Evolutionary conservation across 2,888 invertebrate genomes (phyloP).

Genomic region (Pediacus dermestoides): DNA sequence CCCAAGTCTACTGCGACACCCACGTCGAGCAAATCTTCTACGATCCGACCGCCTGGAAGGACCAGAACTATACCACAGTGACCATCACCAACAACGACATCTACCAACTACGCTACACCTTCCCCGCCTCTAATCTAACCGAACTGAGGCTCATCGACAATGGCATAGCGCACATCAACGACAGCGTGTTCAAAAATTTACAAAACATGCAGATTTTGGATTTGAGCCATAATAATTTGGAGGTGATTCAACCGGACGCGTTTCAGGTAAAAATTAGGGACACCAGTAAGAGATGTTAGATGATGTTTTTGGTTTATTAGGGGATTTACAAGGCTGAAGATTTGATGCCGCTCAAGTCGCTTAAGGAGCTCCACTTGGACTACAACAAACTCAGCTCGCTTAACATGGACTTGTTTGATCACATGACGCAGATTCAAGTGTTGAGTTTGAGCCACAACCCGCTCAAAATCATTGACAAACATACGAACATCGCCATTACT

Average conservation of each 20-base stretch:
- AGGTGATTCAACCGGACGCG: conserved; percentile 58
- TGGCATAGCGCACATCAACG: conserved; percentile 59
- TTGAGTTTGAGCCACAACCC: conserved; percentile 74
- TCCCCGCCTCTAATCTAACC: conserved; percentile 54
- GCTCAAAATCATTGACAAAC: conserved; percentile 61
- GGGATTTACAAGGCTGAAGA: conserved; percentile 57
- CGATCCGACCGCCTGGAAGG: conserved; percentile 51
- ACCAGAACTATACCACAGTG: conserved; percentile 27
- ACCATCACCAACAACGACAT: conserved; percentile 28
- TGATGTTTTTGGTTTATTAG: conserved; percentile 47
- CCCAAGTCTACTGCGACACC: conserved; percentile 56
- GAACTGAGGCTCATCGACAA: conserved; percentile 62
- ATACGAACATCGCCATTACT: conserved; percentile 63
- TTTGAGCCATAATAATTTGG: conserved; percentile 67
- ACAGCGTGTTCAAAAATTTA: conserved; percentile 61
- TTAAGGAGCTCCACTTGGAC: conserved; percentile 63
- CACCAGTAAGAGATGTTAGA: too few relatives aligned
- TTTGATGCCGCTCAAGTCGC: conserved; percentile 57
- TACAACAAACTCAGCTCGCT: conserved; percentile 68
- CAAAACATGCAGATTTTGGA: conserved; percentile 62
- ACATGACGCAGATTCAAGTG: conserved; percentile 61
- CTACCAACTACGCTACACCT: conserved; percentile 31
- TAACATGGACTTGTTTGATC: conserved; percentile 72
- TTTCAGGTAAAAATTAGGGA: conserved; percentile 62
- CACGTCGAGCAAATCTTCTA: conserved; percentile 54